These are phyloP conservation scores for Microctonus aethiopoides DNA, from an alignment of 2,888 invertebrate genomes.

Conservation along the genomic window DNA sequence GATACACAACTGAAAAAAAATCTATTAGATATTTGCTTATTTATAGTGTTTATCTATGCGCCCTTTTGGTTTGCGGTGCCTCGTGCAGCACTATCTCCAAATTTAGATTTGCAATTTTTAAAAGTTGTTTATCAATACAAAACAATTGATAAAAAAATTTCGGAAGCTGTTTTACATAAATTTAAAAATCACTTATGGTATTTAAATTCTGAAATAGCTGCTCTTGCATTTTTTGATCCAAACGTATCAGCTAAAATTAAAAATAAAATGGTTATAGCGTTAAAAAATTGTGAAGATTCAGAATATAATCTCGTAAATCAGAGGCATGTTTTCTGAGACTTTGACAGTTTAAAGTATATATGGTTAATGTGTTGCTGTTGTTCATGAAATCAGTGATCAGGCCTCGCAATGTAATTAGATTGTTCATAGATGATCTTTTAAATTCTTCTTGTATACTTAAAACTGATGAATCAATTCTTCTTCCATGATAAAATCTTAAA, in stretches of 20 bases:
- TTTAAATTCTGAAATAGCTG: conserved; percentile 32
- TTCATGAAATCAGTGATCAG: no score
- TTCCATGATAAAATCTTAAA: no score
- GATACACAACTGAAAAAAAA: conserved; percentile 29
- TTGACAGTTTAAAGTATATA: no score
- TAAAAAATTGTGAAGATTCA: conserved; percentile 6
- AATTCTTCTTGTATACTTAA: no score
- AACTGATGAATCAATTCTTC: no score
- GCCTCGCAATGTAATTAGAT: no score
- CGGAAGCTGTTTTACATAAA: conserved; percentile 17
- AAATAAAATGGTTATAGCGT: not conserved
- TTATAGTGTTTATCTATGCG: conserved; percentile 39
- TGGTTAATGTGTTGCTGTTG: no score
- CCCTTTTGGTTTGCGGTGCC: conserved; percentile 36
- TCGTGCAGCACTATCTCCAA: conserved; percentile 32
- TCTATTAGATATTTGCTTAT: conserved; percentile 39
- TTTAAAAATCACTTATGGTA: conserved; percentile 37
- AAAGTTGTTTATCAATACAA: conserved; percentile 29
- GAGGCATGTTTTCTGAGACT: no score
- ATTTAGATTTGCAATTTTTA: conserved; percentile 37
- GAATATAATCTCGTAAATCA: no score
- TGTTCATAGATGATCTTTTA: no score
- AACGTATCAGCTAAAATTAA: not conserved
- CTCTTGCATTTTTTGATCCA: conserved; percentile 33
- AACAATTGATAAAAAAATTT: conserved; percentile 10